Percentiles rank a stretch among this genome's conserved stretches.
These are phyloP conservation scores for Sebastes taczanowskii DNA, from an alignment of 2,797 vertebrate species.

Conservation along the genomic window DNA sequence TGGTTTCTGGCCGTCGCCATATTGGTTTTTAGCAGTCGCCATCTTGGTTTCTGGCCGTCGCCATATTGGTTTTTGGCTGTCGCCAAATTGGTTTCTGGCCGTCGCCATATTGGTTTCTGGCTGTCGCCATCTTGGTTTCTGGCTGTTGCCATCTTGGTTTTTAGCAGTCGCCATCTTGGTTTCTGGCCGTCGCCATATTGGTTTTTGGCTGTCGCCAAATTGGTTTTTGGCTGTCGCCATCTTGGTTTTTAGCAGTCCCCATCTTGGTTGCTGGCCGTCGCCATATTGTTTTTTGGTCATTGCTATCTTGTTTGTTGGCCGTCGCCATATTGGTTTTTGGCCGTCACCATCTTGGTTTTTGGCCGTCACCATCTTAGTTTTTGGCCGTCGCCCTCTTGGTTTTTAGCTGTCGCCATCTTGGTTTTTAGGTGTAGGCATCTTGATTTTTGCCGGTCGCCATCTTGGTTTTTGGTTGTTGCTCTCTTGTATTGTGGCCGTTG, in stretches of 20 bases:
- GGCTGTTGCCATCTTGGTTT: accelerated
- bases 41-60: accelerated
- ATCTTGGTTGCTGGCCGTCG: accelerated
- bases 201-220: too few relatives aligned
- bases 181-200: accelerated
- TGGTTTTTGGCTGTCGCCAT: accelerated
- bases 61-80: accelerated
- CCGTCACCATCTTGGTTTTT: too few relatives aligned
- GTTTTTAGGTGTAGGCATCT: too few relatives aligned
- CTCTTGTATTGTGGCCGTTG: too few relatives aligned
- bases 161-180: accelerated
- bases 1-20: too few relatives aligned
- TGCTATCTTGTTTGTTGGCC: accelerated
- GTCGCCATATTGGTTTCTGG: accelerated
- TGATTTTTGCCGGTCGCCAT: too few relatives aligned
- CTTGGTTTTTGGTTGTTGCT: too few relatives aligned
- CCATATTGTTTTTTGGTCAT: accelerated
- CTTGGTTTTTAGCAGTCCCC: accelerated
- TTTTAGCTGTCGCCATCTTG: accelerated
- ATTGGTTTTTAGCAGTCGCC: accelerated
- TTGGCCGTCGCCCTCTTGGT: too few relatives aligned
- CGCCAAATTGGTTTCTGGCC: accelerated
- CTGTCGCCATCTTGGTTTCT: accelerated
- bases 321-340: too few relatives aligned
- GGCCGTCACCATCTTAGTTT: too few relatives aligned